Evolutionary conservation across 2,888 invertebrate species (phyloP), one percentile per base, ranked within the genome.

Genomic region (Drosophila kambysellisi): DNA sequence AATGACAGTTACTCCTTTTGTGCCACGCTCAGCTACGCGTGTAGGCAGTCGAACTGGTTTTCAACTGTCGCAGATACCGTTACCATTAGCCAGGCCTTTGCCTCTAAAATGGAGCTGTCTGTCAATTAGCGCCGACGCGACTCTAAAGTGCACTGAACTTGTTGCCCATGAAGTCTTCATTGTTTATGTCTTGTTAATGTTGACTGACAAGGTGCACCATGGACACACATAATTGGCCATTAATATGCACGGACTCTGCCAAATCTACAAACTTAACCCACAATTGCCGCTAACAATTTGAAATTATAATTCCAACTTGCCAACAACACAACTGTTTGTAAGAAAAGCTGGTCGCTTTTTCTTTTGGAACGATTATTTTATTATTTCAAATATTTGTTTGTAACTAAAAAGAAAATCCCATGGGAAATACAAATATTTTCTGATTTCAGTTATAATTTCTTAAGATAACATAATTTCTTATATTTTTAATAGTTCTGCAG

Each of bases 61-160:
- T 5, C 30, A 5, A 15, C 30, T 15, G 48, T 39, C 37, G n/a
- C 67, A 17, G 20, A 52, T 58, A 76, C 82, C 83, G 74, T 74
- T 84, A 74, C 82, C 77, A 70, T 74, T 84, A 41, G n/a, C 61
- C 65, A 52, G 61, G 82, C 80, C 79, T 71, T 54, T 68, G 58
- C 53, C 53, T 66, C 61, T 75, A 68, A 83, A 88, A 86, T 86
- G 78, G 79, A 81, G 78, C 74, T 72, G 81, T 71, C 81, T 83
- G 73, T 78, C 89, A 84, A 84, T 84, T 84, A 84, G 83, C 81
- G 70, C 50, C 60, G 51, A 29, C 50, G 35, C 69, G 43, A 71
- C 72, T 66, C 79, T 70, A 66, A 79, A 74, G 89, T 87, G 88
- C 85, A 89, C 74, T 86, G 89, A 89, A 86, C 89, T 82, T 76